Percentiles rank a stretch among this genome's conserved stretches.
These are phyloP conservation scores for Dascillus cervinus DNA, from an alignment of 2,888 invertebrate species.

Conservation along the genomic window DNA sequence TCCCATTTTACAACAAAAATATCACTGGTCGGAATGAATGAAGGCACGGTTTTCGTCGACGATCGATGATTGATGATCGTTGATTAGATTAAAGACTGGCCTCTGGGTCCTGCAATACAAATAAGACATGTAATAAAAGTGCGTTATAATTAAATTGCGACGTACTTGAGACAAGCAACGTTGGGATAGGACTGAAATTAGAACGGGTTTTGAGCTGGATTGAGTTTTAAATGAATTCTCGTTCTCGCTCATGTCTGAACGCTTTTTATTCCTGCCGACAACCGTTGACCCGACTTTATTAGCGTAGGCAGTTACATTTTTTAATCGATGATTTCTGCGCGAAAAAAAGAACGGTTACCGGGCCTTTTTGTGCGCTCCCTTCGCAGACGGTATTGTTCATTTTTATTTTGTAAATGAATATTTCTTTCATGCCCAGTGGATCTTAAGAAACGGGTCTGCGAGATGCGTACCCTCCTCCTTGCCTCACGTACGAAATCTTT, in stretches of 20 bases:
- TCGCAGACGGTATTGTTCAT: conserved; percentile 35
- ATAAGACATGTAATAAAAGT: conserved; percentile 12
- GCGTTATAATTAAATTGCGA: conserved; percentile 1
- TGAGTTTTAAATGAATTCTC: conserved; percentile 15
- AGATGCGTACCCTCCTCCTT: conserved; percentile 24
- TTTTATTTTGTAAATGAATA: conserved; percentile 21
- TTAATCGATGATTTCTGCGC: no score
- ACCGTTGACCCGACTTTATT: not conserved
- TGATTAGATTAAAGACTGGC: conserved; percentile 19
- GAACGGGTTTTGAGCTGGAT: conserved; percentile 25
- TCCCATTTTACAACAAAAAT: conserved; percentile 26
- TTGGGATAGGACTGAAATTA: conserved; percentile 29
- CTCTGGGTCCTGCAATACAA: conserved; percentile 26
- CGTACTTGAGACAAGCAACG: conserved; percentile 2
- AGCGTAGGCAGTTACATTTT: no score
- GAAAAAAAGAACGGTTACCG: no score
- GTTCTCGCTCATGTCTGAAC: conserved; percentile 3
- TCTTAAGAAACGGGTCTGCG: conserved; percentile 33
- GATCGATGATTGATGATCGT: conserved; percentile 17
- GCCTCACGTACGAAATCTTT: conserved; percentile 26
- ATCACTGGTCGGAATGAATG: conserved; percentile 36
- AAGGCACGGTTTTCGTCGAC: conserved; percentile 32
- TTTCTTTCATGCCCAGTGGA: conserved; percentile 26
- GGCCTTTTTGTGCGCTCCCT: conserved; percentile 19
- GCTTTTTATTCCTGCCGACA: not conserved